Evolutionary conservation across 2,888 invertebrate genomes (phyloP).

Genomic region (Platerodrilus igneus): DNA sequence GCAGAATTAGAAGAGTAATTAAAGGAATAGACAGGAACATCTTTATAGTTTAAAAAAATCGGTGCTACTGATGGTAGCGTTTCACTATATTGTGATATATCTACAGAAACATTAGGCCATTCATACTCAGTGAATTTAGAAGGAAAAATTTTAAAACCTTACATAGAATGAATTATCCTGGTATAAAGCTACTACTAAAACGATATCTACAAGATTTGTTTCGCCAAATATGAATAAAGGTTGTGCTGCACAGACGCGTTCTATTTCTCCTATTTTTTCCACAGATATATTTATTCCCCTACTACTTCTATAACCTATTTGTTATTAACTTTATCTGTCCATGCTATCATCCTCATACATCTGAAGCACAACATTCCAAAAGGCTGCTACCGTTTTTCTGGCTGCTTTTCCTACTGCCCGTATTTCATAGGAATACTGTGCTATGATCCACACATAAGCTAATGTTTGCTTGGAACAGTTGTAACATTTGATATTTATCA

Average conservation of each 20-base stretch:
- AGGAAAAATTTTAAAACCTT: constrained; percentile 19
- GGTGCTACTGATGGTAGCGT: not conserved
- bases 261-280: too few relatives aligned
- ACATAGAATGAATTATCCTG: constrained; percentile 33
- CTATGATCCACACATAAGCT: too few relatives aligned
- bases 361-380: too few relatives aligned
- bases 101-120: constrained; percentile 15
- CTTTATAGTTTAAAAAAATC: not conserved
- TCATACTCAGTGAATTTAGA: constrained; percentile 13
- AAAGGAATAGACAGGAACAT: not conserved
- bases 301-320: too few relatives aligned
- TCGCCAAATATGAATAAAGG: constrained; percentile 16
- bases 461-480: too few relatives aligned
- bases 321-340: too few relatives aligned
- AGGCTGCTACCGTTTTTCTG: too few relatives aligned
- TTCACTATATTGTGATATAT: constrained; percentile 7
- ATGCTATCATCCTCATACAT: too few relatives aligned
- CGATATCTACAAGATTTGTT: constrained; percentile 34
- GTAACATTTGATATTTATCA: too few relatives aligned
- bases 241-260: constrained; percentile 20
- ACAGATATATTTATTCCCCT: too few relatives aligned
- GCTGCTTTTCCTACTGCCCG: too few relatives aligned
- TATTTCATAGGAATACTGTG: too few relatives aligned
- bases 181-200: constrained; percentile 26
- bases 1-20: constrained; percentile 2